Base-by-base conservation (phyloP, 2,113 vertebrate species). In the Setophaga petechia region DNA sequence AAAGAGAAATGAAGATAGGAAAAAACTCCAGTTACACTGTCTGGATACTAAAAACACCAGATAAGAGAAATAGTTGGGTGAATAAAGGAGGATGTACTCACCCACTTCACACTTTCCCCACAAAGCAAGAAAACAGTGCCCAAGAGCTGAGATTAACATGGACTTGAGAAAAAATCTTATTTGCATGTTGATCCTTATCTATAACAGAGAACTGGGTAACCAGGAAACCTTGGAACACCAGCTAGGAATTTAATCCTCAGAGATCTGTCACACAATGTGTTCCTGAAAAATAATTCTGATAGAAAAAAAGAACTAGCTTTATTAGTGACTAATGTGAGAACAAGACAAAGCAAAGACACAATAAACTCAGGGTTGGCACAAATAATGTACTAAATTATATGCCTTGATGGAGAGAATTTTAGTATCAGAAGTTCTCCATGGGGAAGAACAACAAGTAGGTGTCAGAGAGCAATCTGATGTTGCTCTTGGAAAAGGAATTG, bases 231-330 rank as follows among this genome's bases (percentile, higher is more conserved):
- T 57, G 15, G 37, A 68, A 37, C n/a, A 79, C 23, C 84, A 37
- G 25, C 21, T 16, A 59, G 47, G n/a, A 28, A n/a, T 72, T 80
- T 67, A 62, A 65, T 30, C 15, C n/a, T 37, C 16, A 33, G 85
- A 77, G 78, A 76, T 58, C 44, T 73, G 3, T 81, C 39, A 86
- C 19, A 37, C 27, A 35, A 30, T 18, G 47, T n/a, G 55, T 51
- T 81, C 47, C 75, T 65, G 65, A 85, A 82, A 87, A 91, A 88
- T 74, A 63, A 87, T 77, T 75, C 75, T 68, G 54, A 83, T 39
- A 88, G 68, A 94, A 95, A 97, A n/a, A 72, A 87, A 59, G 69
- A 84, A 79, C 73, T 44, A n/a, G n/a, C 43, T 73, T 31, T 63
- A 35, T 74, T 92, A 93, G 72, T 73, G 46, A 89, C 66, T 75